Evolutionary conservation across 2,797 vertebrate genomes (phyloP).

Genomic region (Potorous gilbertii): DNA sequence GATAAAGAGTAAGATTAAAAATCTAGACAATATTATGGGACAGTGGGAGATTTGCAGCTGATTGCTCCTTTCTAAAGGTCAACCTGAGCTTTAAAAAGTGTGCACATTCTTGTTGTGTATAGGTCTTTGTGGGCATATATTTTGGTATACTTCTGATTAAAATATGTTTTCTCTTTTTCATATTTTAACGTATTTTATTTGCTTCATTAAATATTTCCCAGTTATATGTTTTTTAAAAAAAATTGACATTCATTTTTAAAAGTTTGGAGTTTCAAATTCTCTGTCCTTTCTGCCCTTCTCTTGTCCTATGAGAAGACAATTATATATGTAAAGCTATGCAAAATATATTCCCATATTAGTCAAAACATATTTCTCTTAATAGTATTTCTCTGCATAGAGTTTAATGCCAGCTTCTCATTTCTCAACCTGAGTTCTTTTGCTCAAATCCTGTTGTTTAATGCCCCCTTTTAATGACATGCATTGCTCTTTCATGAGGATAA

Average conservation of each 20-base stretch:
- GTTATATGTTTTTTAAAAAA: neutral
- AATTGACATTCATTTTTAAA: neutral
- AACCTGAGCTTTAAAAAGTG: conserved; percentile 11
- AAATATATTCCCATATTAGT: neutral
- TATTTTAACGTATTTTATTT: neutral
- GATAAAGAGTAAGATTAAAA: conserved; percentile 58
- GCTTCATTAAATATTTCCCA: neutral
- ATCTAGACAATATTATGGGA: neutral
- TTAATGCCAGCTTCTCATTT: conserved; percentile 31
- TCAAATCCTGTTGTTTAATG: conserved; percentile 55
- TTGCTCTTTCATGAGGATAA: conserved; percentile 66
- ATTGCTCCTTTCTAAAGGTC: conserved; percentile 35
- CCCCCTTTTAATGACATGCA: conserved; percentile 61
- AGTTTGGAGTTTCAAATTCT: neutral
- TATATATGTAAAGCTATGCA: neutral
- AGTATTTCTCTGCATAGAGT: conserved; percentile 40
- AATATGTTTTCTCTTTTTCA: neutral
- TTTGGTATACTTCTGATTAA: conserved; percentile 21
- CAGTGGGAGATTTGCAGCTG: neutral
- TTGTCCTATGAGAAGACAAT: neutral
- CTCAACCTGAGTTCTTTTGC: conserved; percentile 62
- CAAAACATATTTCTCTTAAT: conserved; percentile 35
- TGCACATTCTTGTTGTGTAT: neutral
- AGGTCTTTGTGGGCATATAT: neutral
- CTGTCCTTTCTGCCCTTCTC: neutral